phyloP scores from a whole-genome alignment of 1,140 invertebrate genomes.

The Danaus melanippus region DNA sequence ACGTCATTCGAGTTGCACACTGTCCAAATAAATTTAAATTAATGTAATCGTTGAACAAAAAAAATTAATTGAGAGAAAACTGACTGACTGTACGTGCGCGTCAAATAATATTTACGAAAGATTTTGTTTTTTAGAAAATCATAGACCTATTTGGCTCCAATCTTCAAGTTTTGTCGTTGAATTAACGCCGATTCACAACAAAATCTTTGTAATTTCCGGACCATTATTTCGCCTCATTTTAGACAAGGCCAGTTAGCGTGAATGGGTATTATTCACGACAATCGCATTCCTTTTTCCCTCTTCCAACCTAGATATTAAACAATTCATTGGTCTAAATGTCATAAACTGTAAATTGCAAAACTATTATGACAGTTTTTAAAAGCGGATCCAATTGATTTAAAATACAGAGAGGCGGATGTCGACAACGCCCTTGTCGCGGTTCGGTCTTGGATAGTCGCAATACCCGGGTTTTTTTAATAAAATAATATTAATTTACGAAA shows the following conservation, averaged over 20 bases:
- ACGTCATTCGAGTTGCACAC: conserved; percentile 9
- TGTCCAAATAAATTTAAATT: conserved; percentile 13
- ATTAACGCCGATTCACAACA: conserved; percentile 36
- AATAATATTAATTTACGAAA: too few relatives aligned
- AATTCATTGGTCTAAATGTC: conserved; percentile 13
- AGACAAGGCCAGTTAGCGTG: conserved; percentile 45
- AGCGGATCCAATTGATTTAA: conserved; percentile 61
- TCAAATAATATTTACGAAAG: neutral
- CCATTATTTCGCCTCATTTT: conserved; percentile 48
- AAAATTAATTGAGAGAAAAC: conserved; percentile 15
- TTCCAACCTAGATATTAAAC: conserved; percentile 19
- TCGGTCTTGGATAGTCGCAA: conserved; percentile 18
- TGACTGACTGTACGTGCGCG: conserved; percentile 15
- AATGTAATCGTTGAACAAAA: conserved; percentile 16
- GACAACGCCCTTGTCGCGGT: conserved; percentile 56
- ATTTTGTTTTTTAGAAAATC: conserved; percentile 10
- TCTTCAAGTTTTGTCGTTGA: conserved; percentile 38
- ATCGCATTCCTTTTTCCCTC: conserved; percentile 48
- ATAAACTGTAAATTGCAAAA: conserved; percentile 41
- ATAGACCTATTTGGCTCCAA: conserved; percentile 19
- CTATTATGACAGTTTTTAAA: conserved; percentile 45
- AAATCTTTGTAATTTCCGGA: conserved; percentile 56
- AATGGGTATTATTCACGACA: conserved; percentile 46
- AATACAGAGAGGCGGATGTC: conserved; percentile 49
- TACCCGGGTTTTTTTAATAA: neutral